Evolutionary conservation across 2,888 invertebrate genomes (phyloP), one percentile per base, ranked within the genome.

Genomic region (Andrena minutula): DNA sequence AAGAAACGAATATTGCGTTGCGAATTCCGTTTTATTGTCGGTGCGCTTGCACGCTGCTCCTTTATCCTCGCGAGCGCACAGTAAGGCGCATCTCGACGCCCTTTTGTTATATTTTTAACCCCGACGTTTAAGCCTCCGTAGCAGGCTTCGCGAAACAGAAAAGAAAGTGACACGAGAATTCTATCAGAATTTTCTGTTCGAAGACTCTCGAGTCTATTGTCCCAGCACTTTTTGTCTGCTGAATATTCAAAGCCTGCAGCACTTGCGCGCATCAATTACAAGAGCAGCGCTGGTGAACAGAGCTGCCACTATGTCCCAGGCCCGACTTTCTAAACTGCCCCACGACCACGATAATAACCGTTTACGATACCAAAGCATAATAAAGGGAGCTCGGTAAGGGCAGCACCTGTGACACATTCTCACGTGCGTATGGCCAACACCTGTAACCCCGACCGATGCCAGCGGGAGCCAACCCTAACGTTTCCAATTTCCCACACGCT

Each of bases 351-450:
- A 80, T 90, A 90, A 91, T 85, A 82, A 88, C 79, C 89, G 79
- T 90, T 90, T 87, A 88, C 90, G 88, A 89, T 84, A 86, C 88
- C 88, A 89, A 89, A 89, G 85, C 89, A 91, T 89, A 90, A 89
- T 81, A 88, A 88, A 82, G 85, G 83, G 70, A 69, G 65, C 75
- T 65, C 56, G 78, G 75, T 75, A 82, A 32, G 69, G 83, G 60
- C 86, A 90, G 87, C 93, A 93, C 93, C 93, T 93, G 93, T 91
- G 92, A 90, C 90, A 90, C 90, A 91, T 93, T 93, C 93, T 92
- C 93, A 93, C 93, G 93, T 91, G 91, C 81, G 86, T 85, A 79
- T 79, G 77, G 82, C 85, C 86, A 89, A 91, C 93, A 93, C 93
- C 93, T 93, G 93, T 93, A 92, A 90, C 89, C 78, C 81, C 75